Base-by-base conservation (phyloP, 2,113 vertebrate species). In the Globicephala melas region DNA sequence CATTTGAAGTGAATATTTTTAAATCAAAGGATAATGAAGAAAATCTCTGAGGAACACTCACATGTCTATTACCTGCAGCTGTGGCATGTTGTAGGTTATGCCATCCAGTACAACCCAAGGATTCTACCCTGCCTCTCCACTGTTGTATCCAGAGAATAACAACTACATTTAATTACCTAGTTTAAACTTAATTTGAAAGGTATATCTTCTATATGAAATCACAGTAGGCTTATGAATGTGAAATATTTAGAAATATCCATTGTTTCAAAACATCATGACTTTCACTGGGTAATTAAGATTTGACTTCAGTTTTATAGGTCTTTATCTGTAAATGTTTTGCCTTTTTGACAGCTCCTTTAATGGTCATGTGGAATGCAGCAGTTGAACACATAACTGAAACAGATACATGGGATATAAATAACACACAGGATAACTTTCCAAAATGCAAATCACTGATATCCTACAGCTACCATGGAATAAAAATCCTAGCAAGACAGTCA, bases 311-410 rank as follows among this genome's bases (percentile, higher is more conserved):
- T 95, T 80, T 44, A 9, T 87, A 41, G 21, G 55, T 44, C 60
- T 62, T 98, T 98, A 97, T 98, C 98, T 98, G 94, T 96, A 92
- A 96, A 97, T 44, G 80, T 71, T 95, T 97, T 95, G 95, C 62
- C 44, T 97, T 79, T 82, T 47, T 93, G 79, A 68, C 85, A 97
- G 93, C 21, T 79, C 73, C 80, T 94, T 97, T 89, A 91, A 89
- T 94, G 97, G 97, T 93, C 97, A 98, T 95, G 97, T 98, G 97
- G 94, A 77, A 89, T 95, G 93, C 98, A 98, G 97, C 97, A 98
- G 97, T 47, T 97, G 89, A 98, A 97, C 80, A 70, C 86, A 98
- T 97, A 98, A 96, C 67, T 92, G 91, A 96, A 95, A 98, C 89
- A 93, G 96, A 97, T 80, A 97, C 84, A 76, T 0, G 89, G 77